Conservation (phyloP, 2,888 invertebrate species). For the Melipona bicolor region DNA sequence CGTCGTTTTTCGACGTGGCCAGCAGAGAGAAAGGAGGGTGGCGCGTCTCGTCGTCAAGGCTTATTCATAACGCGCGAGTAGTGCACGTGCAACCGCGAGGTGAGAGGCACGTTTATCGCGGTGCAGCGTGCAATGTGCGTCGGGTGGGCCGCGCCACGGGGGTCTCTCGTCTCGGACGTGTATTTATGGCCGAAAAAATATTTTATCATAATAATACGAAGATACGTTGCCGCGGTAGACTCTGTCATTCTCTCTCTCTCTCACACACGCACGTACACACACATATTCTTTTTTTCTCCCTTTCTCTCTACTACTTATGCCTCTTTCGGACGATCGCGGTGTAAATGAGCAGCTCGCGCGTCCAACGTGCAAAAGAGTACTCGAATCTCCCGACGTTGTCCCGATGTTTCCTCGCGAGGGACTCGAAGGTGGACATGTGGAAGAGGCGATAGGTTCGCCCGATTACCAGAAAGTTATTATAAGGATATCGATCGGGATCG, state of each 20-base stretch:
- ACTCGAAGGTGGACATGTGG: slow-evolving; percentile 29
- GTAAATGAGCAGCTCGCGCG: slow-evolving; percentile 68
- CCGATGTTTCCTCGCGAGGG: background rate
- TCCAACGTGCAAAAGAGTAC: slow-evolving; percentile 44
- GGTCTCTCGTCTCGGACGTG: slow-evolving; percentile 73
- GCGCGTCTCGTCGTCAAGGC: slow-evolving; percentile 41
- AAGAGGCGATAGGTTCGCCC: slow-evolving; percentile 67
- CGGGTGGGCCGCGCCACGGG: slow-evolving; percentile 78
- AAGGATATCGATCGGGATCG: slow-evolving; percentile 71
- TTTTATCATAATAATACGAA: slow-evolving; percentile 80
- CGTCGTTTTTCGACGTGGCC: slow-evolving; percentile 20
- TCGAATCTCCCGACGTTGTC: slow-evolving; percentile 1
- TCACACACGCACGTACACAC: no score
- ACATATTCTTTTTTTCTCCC: no score
- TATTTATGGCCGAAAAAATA: slow-evolving; percentile 81
- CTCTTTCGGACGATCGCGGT: slow-evolving; percentile 47
- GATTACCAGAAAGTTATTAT: slow-evolving; percentile 75
- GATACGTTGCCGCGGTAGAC: slow-evolving; percentile 73
- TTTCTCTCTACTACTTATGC: no score
- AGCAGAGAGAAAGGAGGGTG: slow-evolving; percentile 22
- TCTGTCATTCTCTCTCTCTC: background rate
- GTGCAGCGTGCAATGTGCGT: slow-evolving; percentile 73
- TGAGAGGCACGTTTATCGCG: slow-evolving; percentile 72
- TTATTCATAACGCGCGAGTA: slow-evolving; percentile 54
- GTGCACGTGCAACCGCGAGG: slow-evolving; percentile 41